These are phyloP conservation scores for Polylopha cassiicola DNA, from an alignment of 2,888 invertebrate species.

Conservation along the genomic window DNA sequence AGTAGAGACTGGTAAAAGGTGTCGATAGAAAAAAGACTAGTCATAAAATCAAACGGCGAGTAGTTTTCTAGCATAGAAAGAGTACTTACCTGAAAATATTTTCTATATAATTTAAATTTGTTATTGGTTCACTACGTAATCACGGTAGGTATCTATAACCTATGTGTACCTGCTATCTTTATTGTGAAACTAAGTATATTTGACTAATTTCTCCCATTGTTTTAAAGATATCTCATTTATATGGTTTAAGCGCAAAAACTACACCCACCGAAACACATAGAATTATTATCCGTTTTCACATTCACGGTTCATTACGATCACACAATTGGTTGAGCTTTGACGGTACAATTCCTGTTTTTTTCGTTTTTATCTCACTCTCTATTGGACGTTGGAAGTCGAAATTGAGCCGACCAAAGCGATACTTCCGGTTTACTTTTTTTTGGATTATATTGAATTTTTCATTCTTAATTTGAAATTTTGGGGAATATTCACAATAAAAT, in stretches of 20 bases:
- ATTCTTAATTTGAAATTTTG: slow-evolving; percentile 27
- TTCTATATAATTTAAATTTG: too few species aligned
- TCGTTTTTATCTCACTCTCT: slow-evolving; percentile 21
- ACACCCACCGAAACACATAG: slow-evolving; percentile 18
- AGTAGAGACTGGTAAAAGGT: slow-evolving; percentile 4
- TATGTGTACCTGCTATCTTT: too few species aligned
- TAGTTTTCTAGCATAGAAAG: slow-evolving; percentile 17
- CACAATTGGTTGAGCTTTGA: slow-evolving; percentile 15
- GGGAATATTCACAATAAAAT: slow-evolving; percentile 9
- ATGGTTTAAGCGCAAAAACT: slow-evolving; percentile 8
- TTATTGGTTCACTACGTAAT: too few species aligned
- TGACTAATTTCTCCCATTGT: too few species aligned
- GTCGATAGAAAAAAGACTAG: slow-evolving; percentile 29
- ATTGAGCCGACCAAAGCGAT: slow-evolving; percentile 25
- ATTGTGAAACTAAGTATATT: too few species aligned
- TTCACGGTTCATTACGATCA: slow-evolving; percentile 19
- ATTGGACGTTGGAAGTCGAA: slow-evolving; percentile 25
- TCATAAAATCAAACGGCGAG: slow-evolving; percentile 29
- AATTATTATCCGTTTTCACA: slow-evolving; percentile 20
- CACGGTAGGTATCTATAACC: too few species aligned
- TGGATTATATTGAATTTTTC: slow-evolving; percentile 28
- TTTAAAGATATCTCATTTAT: background rate
- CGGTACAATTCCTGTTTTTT: slow-evolving; percentile 24
- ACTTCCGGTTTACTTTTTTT: slow-evolving; percentile 27
- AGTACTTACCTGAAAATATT: too few species aligned